Evolutionary conservation across 92 coral and sea anemone species (phyloP).

Genomic region (Porites rus): DNA sequence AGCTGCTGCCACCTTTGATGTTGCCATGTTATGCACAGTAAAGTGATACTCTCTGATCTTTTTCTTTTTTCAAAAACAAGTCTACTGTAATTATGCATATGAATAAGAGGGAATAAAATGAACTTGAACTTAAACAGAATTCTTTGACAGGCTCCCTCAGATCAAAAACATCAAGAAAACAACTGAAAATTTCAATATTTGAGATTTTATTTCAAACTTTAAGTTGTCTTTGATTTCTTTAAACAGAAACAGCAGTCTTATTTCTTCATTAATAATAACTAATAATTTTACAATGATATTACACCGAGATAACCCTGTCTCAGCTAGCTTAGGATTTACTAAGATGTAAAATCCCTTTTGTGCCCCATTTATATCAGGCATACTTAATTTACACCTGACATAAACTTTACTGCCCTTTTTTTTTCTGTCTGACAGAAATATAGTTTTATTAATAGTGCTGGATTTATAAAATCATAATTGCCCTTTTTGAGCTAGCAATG

Average conservation of each 20-base stretch:
- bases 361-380: too few relatives aligned
- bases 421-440: background rate
- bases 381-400: too few relatives aligned
- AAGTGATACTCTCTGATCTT: too few relatives aligned
- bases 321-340: background rate
- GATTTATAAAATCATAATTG: background rate
- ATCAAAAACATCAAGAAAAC: background rate
- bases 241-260: background rate
- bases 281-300: background rate
- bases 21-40: too few relatives aligned
- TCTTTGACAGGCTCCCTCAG: background rate
- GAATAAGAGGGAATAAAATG: too few relatives aligned
- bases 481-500: too few relatives aligned
- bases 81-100: too few relatives aligned
- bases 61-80: too few relatives aligned
- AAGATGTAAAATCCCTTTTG: too few relatives aligned
- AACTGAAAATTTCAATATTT: background rate
- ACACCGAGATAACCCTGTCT: background rate
- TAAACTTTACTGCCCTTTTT: background rate
- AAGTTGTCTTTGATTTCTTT: background rate
- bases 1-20: too few relatives aligned
- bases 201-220: background rate
- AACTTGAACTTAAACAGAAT: background rate
- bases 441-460: background rate
- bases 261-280: background rate